Base-by-base conservation (phyloP, 2,888 invertebrate genomes). In the Acronicta leporina region DNA sequence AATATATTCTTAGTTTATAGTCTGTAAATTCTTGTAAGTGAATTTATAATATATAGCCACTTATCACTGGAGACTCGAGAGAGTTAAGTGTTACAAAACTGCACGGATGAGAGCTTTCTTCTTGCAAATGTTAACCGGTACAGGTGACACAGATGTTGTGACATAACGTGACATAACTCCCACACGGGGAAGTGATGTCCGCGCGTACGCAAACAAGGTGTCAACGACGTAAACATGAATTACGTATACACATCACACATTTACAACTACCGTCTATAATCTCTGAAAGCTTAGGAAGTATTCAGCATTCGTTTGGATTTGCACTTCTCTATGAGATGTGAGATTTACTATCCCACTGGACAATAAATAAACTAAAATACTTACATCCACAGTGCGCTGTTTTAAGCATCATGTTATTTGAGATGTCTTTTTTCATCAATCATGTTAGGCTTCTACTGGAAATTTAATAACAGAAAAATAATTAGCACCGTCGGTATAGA, bases 51-150 rank as follows among this genome's bases (percentile, higher is more conserved):
- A 14, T 44, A 54, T 53, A n/a, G 13, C 15, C 50, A 53, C 35
- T 56, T 51, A 61, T 58, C 8, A n/a, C 49, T n/a, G 45, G 48
- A 62, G n/a, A 42, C n/a, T 47, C 27, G 7, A 48, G 47, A 64
- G 51, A 66, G 57, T 16, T 20, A 54, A 25, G 33, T 51, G 16
- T 47, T 50, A 15, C 50, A 42, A 42, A 33, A 13, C 15, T 43
- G 38, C 60, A 75, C 67, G 73, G 80, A 82, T 83, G 81, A 77
- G 77, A 63, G 75, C 73, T 79, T 78, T 80, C 78, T 75, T 80
- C 79, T 74, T 56, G 81, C 81, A 92, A 92, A 92, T 92, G 90
- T 88, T 89, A 92, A 85, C 88, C 74, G 73, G 86, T 85, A 77
- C 77, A 76, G 75, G 76, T 83, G 83, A 67, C 77, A 79, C 72